Base-by-base conservation (phyloP, 2,113 vertebrate species). In the Crotalus tigris region DNA sequence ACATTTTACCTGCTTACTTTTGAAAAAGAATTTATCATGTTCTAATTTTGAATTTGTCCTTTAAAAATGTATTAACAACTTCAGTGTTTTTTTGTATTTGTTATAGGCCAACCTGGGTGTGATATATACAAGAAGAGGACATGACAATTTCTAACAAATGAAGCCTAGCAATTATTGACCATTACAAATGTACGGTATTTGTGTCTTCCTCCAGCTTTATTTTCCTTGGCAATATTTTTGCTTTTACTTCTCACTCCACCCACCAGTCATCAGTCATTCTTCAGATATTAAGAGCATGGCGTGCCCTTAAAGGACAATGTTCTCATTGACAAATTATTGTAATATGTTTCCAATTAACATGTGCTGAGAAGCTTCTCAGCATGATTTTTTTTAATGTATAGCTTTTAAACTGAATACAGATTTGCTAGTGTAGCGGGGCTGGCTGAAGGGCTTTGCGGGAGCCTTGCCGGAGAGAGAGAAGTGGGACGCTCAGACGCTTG, bases 361-460 rank as follows among this genome's bases (percentile, higher is more conserved):
- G 13, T 7, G 5, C 53, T 64, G 59, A 0, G 1, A 95, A 12
- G 12, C n/a, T 95, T 89, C 85, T 90, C 75, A 29, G 5, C 90
- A n/a, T 57, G 75, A 87, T 49, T 26, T 12, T 26, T 90, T 24
- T 87, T 64, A 33, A 23, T 5, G 5, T 39, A 17, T n/a, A 64
- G 57, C n/a, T 90, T 61, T 87, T 44, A 64, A 93, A 93, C 87
- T 64, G 23, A 44, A 44, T 90, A 17, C 92, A 93, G 92, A 26
- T 86, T 85, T 53, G 29, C 7, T 53, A 46, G 46, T 46, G 46
- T 46, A 46, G 46, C 46, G 4, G 46, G 46, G 46, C 46, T 46
- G 46, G 46, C 46, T 46, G 46, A 46, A 46, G 46, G 46, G 46
- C 46, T 46, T 46, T 46, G 46, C 46, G 46, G 46, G 46, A 46